A percentile compares a stretch with the other conserved stretches of the same genome.
These are phyloP conservation scores for Oryzias melastigma DNA, from an alignment of 2,113 vertebrate species.

Conservation along the genomic window DNA sequence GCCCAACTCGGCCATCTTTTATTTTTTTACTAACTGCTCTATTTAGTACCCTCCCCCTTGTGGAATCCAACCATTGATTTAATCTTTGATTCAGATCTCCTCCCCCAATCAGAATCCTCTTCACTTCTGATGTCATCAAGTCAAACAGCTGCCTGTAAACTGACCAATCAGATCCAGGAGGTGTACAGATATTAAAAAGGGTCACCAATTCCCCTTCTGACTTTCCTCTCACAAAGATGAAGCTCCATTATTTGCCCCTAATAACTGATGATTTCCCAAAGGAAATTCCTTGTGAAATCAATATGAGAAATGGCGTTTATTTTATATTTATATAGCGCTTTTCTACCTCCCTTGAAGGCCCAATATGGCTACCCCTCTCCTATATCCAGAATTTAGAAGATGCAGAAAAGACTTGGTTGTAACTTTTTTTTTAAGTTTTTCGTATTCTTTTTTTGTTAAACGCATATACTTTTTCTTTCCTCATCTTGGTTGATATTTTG, in stretches of 20 bases:
- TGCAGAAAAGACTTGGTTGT: neutral
- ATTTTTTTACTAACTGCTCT: neutral
- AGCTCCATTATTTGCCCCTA: neutral
- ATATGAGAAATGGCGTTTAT: too few species aligned
- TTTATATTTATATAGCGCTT: too few species aligned
- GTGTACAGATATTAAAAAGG: neutral
- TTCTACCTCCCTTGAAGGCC: too few species aligned
- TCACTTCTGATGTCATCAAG: neutral
- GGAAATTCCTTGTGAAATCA: neutral
- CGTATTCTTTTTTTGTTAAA: neutral
- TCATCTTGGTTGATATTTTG: neutral
- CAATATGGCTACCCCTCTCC: neutral
- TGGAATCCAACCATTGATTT: neutral
- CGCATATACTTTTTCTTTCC: neutral
- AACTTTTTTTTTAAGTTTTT: neutral
- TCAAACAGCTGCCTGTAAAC: conserved; percentile 3
- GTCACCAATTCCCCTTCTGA: neutral
- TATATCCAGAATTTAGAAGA: neutral
- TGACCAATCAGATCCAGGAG: neutral
- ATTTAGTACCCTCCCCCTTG: neutral
- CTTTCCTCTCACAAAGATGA: neutral
- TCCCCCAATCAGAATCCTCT: neutral
- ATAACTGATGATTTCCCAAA: neutral
- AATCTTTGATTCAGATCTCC: neutral
- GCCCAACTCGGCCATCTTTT: neutral